phyloP scores from a whole-genome alignment of 2,113 vertebrate genomes.

The Hippocampus comes region DNA sequence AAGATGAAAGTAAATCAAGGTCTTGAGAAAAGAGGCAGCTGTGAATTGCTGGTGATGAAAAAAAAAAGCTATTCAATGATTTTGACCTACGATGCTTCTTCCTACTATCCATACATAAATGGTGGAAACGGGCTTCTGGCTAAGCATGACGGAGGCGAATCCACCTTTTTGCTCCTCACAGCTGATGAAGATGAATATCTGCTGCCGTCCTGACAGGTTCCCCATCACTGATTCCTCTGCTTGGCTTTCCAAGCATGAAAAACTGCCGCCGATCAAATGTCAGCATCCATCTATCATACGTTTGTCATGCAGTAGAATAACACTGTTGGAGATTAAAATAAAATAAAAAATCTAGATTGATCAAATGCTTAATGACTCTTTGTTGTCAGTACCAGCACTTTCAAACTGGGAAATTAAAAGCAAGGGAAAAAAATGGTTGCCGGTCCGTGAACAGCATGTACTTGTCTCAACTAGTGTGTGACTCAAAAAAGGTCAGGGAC shows the following conservation, averaged over 20 bases:
- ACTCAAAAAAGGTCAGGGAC: too few species aligned
- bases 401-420: too few species aligned
- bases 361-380: too few species aligned
- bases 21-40: background rate
- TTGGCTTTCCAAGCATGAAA: constrained; percentile 29
- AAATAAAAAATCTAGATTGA: too few species aligned
- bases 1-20: constrained; percentile 2
- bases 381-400: too few species aligned
- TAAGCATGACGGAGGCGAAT: constrained; percentile 15
- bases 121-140: constrained; percentile 28
- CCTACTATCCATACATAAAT: background rate
- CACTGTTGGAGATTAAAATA: too few species aligned
- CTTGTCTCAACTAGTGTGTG: too few species aligned
- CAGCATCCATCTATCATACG: constrained; percentile 36
- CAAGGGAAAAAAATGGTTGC: too few species aligned
- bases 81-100: background rate
- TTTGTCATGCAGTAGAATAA: too few species aligned
- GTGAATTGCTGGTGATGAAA: background rate
- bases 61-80: background rate
- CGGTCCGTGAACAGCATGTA: too few species aligned
- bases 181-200: constrained; percentile 29
- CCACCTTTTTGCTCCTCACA: constrained; percentile 17
- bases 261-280: constrained; percentile 40
- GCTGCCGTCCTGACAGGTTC: constrained; percentile 27
- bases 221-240: constrained; percentile 34